Evolutionary conservation across 92 coral and sea anemone genomes (phyloP).

Genomic region (Ricordea florida): DNA sequence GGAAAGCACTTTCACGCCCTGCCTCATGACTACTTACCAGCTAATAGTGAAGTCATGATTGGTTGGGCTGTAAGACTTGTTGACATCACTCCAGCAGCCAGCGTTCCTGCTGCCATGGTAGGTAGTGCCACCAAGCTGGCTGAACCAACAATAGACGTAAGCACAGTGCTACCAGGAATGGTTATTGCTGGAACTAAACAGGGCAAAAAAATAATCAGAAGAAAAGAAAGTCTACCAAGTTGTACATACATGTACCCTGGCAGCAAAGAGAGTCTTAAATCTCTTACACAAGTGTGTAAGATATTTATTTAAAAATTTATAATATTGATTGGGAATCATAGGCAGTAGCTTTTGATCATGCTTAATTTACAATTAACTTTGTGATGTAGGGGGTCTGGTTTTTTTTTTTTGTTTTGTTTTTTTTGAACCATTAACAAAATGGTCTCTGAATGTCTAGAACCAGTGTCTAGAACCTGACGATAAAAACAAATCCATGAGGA

Average conservation of each 20-base stretch:
- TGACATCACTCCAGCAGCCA: slow-evolving; percentile 87
- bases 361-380: no score
- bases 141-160: slow-evolving; percentile 82
- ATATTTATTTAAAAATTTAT: no score
- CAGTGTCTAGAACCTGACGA: no score
- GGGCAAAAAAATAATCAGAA: background rate
- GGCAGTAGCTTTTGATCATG: no score
- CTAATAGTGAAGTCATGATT: slow-evolving; percentile 81
- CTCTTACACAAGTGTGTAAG: no score
- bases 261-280: no score
- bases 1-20: background rate
- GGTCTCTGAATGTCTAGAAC: no score
- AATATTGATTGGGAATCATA: no score
- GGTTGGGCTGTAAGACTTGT: slow-evolving; percentile 82
- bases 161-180: slow-evolving; percentile 81
- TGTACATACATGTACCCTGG: slow-evolving; percentile 31
- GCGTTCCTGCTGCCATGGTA: slow-evolving; percentile 69
- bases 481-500: no score
- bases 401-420: no score
- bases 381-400: no score
- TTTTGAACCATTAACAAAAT: no score
- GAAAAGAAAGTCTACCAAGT: background rate
- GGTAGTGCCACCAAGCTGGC: slow-evolving; percentile 95
- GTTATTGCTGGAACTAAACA: slow-evolving; percentile 66
- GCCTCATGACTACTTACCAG: slow-evolving; percentile 46